Evolutionary conservation across 2,888 invertebrate species (phyloP).

Genomic region (Boloria euphrosyne): DNA sequence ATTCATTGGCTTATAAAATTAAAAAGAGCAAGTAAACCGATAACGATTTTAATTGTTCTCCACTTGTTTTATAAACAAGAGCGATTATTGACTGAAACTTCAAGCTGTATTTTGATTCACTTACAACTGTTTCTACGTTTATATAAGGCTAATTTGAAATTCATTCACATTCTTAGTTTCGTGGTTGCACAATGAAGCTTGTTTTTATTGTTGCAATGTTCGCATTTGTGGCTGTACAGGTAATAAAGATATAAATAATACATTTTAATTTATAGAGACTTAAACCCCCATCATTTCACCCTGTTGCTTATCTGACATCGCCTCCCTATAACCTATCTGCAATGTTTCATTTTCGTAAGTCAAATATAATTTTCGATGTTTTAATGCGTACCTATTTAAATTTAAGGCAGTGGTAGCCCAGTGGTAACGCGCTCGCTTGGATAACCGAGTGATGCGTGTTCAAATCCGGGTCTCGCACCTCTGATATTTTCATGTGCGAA

Average conservation of each 20-base stretch:
- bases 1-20: slow-evolving; percentile 29
- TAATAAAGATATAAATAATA: slow-evolving; percentile 37
- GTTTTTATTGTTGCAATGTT: slow-evolving; percentile 57
- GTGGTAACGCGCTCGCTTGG: too few species aligned
- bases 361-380: too few species aligned
- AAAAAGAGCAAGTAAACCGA: slow-evolving; percentile 53
- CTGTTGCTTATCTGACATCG: too few species aligned
- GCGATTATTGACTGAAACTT: slow-evolving; percentile 50
- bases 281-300: too few species aligned
- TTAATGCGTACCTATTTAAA: too few species aligned
- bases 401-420: too few species aligned
- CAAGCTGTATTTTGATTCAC: slow-evolving; percentile 54
- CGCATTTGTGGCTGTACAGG: slow-evolving; percentile 69
- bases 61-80: slow-evolving; percentile 64
- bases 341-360: too few species aligned
- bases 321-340: too few species aligned
- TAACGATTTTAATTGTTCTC: slow-evolving; percentile 63
- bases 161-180: slow-evolving; percentile 13
- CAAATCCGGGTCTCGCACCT: too few species aligned
- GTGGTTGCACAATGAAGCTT: slow-evolving; percentile 58
- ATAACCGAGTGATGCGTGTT: too few species aligned
- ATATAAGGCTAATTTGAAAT: slow-evolving; percentile 52
- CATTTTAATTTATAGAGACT: not conserved
- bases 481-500: too few species aligned
- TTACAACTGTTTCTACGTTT: slow-evolving; percentile 48